Conservation (phyloP, 2,888 invertebrate genomes). For the Hipparchia sbordonii region DNA sequence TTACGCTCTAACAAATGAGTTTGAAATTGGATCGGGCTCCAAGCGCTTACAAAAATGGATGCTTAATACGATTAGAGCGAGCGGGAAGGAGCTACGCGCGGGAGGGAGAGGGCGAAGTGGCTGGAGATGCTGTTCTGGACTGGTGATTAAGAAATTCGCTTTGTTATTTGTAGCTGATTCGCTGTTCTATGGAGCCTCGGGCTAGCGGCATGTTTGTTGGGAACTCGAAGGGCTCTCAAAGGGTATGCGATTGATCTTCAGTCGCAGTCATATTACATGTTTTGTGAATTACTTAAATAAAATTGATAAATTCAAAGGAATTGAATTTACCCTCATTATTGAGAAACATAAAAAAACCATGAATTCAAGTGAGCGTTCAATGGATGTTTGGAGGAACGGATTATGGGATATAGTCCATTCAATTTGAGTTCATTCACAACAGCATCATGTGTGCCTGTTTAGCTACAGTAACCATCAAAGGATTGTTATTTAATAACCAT, state of each 20-base stretch:
- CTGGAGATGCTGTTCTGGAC: conserved; percentile 25
- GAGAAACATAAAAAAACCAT: not conserved
- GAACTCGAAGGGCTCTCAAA: not conserved
- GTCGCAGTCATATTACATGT: not conserved
- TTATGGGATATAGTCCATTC: conserved; percentile 6
- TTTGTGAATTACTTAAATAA: not conserved
- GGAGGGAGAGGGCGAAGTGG: conserved; percentile 46
- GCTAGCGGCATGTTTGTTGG: not conserved
- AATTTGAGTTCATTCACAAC: not conserved
- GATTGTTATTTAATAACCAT: not conserved
- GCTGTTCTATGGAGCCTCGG: not conserved
- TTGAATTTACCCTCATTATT: not conserved
- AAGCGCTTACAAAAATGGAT: conserved; percentile 85
- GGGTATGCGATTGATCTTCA: conserved; percentile 4
- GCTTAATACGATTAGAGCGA: conserved; percentile 85
- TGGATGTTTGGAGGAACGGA: conserved; percentile 5
- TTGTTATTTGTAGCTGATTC: conserved; percentile 39
- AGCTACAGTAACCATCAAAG: not conserved
- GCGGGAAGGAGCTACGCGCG: conserved; percentile 55
- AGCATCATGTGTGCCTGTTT: not conserved
- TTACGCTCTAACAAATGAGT: conserved; percentile 85
- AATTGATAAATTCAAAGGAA: not conserved
- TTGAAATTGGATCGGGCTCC: conserved; percentile 86
- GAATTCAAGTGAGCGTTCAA: conserved; percentile 7
- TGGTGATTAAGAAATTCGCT: conserved; percentile 43